Conservation (phyloP, 2,113 vertebrate species). For the Alethe castanea region DNA sequence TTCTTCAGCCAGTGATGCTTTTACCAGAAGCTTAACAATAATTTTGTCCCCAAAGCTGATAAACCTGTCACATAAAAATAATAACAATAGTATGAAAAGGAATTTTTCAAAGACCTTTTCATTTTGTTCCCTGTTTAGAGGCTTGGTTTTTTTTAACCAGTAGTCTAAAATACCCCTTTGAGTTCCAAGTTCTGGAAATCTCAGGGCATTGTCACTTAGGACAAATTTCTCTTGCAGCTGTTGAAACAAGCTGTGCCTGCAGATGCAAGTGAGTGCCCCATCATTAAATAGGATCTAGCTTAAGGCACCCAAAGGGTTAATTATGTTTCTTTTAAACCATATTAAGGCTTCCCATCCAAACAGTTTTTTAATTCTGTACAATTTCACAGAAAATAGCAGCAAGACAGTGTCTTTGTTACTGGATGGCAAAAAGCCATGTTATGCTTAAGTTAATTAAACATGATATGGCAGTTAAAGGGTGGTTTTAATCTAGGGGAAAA, state of each 20-base stretch:
- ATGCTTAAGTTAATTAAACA: not conserved
- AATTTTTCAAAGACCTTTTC: not conserved
- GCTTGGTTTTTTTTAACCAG: not conserved
- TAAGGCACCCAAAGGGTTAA: slow-evolving; percentile 68
- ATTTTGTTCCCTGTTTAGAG: not conserved
- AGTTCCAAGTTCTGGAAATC: slow-evolving; percentile 33
- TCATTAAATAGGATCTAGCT: not conserved
- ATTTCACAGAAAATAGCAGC: slow-evolving; percentile 20
- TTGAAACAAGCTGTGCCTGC: not conserved
- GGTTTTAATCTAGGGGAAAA: not conserved
- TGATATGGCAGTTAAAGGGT: not conserved
- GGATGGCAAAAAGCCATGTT: slow-evolving; percentile 11
- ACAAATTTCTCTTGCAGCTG: slow-evolving; percentile 15
- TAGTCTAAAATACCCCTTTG: slow-evolving; percentile 26
- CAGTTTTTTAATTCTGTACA: not conserved
- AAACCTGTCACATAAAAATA: not conserved
- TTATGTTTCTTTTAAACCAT: not conserved
- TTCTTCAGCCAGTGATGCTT: not conserved
- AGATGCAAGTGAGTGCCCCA: slow-evolving; percentile 13
- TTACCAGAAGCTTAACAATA: not conserved
- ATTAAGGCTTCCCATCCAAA: slow-evolving; percentile 56
- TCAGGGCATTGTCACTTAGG: slow-evolving; percentile 48
- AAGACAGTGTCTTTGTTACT: not conserved
- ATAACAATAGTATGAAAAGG: not conserved
- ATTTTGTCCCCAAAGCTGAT: not conserved